These are phyloP conservation scores for Aproaerema taeniolella DNA, from an alignment of 2,888 invertebrate species.

Conservation along the genomic window DNA sequence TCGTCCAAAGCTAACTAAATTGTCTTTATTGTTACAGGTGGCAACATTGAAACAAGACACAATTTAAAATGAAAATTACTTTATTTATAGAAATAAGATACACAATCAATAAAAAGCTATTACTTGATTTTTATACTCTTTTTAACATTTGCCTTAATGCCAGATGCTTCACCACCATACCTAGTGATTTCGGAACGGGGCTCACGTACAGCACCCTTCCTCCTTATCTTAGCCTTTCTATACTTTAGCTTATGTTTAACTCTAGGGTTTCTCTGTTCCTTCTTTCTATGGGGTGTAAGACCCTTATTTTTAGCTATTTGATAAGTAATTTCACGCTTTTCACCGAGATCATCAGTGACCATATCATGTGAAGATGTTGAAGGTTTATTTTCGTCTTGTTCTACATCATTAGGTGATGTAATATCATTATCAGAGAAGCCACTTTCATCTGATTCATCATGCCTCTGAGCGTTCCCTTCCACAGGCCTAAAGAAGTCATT, in stretches of 20 bases:
- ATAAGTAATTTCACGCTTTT: slow-evolving; percentile 92
- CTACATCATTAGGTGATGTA: slow-evolving; percentile 39
- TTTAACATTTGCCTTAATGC: slow-evolving; percentile 92
- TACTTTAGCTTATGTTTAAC: slow-evolving; percentile 96
- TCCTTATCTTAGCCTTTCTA: slow-evolving; percentile 92
- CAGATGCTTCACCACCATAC: slow-evolving; percentile 95
- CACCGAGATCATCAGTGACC: slow-evolving; percentile 49
- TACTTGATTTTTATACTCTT: slow-evolving; percentile 93
- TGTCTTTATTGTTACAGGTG: slow-evolving; percentile 67
- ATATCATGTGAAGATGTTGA: slow-evolving; percentile 45
- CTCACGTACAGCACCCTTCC: slow-evolving; percentile 94
- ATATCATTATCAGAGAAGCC: slow-evolving; percentile 64
- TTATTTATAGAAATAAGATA: slow-evolving; percentile 40
- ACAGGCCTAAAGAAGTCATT: slow-evolving; percentile 47
- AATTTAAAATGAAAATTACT: slow-evolving; percentile 20
- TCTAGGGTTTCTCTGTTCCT: slow-evolving; percentile 94
- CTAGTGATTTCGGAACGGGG: slow-evolving; percentile 87
- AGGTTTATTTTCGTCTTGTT: slow-evolving; percentile 45
- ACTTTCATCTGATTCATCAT: slow-evolving; percentile 61
- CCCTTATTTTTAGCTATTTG: slow-evolving; percentile 98
- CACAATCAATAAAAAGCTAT: slow-evolving; percentile 26
- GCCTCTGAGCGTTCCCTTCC: slow-evolving; percentile 28
- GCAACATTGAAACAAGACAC: slow-evolving; percentile 51
- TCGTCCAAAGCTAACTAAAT: too few species aligned
- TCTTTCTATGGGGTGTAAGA: slow-evolving; percentile 92